Evolutionary conservation across 2,888 invertebrate species (phyloP).

Genomic region (Chymomyza fuscimana): DNA sequence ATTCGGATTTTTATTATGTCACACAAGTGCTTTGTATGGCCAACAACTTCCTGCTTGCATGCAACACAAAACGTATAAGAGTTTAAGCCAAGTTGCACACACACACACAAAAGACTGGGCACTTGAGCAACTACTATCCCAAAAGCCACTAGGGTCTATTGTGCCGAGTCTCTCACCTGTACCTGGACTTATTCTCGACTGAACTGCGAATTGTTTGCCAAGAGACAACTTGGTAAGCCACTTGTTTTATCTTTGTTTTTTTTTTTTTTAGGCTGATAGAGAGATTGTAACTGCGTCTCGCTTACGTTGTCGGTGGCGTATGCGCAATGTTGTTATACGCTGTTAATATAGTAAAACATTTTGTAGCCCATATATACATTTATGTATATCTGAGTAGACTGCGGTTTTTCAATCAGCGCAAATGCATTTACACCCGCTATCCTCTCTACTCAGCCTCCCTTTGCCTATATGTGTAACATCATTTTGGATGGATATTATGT

Average conservation of each 20-base stretch:
- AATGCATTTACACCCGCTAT: background rate
- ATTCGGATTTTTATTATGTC: constrained; percentile 63
- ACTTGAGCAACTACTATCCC: constrained; percentile 44
- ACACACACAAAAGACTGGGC: constrained; percentile 31
- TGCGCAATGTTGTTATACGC: background rate
- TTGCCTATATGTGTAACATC: background rate
- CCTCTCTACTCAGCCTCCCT: background rate
- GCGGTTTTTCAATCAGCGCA: constrained; percentile 7
- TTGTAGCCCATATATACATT: background rate
- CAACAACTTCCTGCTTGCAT: constrained; percentile 57
- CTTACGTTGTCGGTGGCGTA: background rate
- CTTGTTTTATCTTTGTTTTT: background rate
- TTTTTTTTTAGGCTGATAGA: background rate
- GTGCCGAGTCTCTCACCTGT: constrained; percentile 2
- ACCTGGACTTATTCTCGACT: background rate
- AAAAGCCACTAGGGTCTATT: constrained; percentile 23
- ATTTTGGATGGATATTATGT: constrained; percentile 25
- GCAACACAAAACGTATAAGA: background rate
- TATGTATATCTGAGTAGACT: background rate
- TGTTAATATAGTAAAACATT: background rate
- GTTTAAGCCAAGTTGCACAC: constrained; percentile 18
- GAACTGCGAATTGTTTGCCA: background rate
- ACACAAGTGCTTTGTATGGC: constrained; percentile 71
- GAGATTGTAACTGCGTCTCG: background rate
- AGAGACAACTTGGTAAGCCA: background rate